These are phyloP conservation scores for Acrobeloides nanus DNA, from an alignment of 2,888 invertebrate species.

Conservation along the genomic window DNA sequence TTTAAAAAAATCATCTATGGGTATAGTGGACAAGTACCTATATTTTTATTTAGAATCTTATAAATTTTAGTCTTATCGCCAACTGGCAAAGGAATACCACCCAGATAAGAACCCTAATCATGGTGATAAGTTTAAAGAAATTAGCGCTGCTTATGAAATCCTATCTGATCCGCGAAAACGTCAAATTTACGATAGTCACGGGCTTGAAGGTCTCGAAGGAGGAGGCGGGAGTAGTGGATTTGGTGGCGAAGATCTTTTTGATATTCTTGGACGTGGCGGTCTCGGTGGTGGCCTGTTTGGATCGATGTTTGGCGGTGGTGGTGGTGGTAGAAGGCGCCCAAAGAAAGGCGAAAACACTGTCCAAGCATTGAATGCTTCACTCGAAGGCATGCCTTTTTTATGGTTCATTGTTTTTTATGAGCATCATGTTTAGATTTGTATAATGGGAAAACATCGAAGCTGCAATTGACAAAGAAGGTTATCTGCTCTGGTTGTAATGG, in stretches of 20 bases:
- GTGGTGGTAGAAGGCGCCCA: constrained; percentile 11
- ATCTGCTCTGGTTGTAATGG: constrained; percentile 73
- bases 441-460: constrained; percentile 75
- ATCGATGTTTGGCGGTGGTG: constrained; percentile 33
- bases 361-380: constrained; percentile 70
- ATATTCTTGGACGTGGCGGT: constrained; percentile 51
- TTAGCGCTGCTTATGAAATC: constrained; percentile 87
- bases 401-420: too few relatives aligned
- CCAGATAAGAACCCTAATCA: constrained; percentile 81
- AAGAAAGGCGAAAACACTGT: constrained; percentile 67
- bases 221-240: constrained; percentile 24
- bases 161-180: constrained; percentile 80
- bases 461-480: constrained; percentile 74
- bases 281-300: constrained; percentile 51
- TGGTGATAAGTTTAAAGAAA: constrained; percentile 89
- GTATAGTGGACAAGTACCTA: too few relatives aligned
- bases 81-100: constrained; percentile 84
- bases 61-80: constrained; percentile 79
- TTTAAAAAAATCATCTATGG: too few relatives aligned
- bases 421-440: too few relatives aligned
- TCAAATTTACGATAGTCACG: constrained; percentile 75
- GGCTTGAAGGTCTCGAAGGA: constrained; percentile 68
- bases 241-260: constrained; percentile 23
- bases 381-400: too few relatives aligned
- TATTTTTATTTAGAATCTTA: too few relatives aligned